Conservation (phyloP, 2,797 vertebrate species). For the Nannoperca australis region DNA sequence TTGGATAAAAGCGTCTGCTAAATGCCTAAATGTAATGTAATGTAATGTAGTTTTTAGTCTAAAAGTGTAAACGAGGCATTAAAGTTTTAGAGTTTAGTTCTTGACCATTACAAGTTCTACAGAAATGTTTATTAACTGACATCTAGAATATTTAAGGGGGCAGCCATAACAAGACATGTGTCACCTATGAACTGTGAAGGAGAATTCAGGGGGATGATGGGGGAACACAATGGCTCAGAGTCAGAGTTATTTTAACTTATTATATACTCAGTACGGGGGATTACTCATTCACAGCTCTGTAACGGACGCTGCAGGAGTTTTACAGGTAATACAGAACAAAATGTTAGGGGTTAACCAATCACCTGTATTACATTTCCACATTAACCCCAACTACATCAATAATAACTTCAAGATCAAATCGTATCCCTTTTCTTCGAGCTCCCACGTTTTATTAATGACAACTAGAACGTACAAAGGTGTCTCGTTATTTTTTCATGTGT, state of each 20-base stretch:
- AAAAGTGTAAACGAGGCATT: background rate
- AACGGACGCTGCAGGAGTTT: background rate
- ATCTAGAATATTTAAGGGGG: background rate
- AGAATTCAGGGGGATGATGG: slow-evolving; percentile 20
- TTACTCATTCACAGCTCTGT: slow-evolving; percentile 7
- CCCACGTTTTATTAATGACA: slow-evolving; percentile 41
- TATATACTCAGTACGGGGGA: background rate
- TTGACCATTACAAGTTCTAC: background rate
- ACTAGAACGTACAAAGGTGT: slow-evolving; percentile 31
- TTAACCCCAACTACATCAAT: slow-evolving; percentile 12
- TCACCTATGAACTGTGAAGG: background rate
- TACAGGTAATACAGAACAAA: background rate
- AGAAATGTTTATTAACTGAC: too few species aligned
- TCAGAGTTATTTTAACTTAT: background rate
- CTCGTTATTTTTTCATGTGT: slow-evolving; percentile 60
- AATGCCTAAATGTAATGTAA: too few species aligned
- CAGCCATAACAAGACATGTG: too few species aligned
- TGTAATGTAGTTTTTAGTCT: background rate
- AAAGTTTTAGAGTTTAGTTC: background rate
- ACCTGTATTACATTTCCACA: slow-evolving; percentile 22
- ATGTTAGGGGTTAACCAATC: background rate
- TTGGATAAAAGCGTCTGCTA: too few species aligned
- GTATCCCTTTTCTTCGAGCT: background rate
- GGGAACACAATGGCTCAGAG: background rate
- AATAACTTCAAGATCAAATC: slow-evolving; percentile 22